Evolutionary conservation across 2,888 invertebrate genomes (phyloP), one percentile per base, ranked within the genome.

Genomic region (Boloria selene): DNA sequence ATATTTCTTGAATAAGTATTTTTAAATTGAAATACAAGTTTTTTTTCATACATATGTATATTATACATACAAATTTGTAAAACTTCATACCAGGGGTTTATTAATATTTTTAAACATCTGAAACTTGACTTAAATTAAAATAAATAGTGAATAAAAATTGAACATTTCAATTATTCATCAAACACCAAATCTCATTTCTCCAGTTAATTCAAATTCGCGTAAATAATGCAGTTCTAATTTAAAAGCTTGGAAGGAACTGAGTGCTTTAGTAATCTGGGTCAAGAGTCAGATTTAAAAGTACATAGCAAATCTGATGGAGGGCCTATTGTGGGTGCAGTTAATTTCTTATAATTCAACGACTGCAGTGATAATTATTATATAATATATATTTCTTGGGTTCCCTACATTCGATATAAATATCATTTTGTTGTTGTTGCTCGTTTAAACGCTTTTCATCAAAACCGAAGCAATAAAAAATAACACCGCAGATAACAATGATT

Each of bases 171-270:
- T 26, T 26, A 47, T 16, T 22, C 22, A 47, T 58, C 58, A 58
- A 58, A 47, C 6, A 58, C 22, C 13, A 18, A 58, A 47, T 58
- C 47, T 44, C 31, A 58, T 47, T 58, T 47, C 47, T 58, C 47
- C 22, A 47, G 58, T 58, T 58, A 63, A 50, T 67, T 60, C 67
- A 50, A 17, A 61, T 61, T 50, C 49, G 55, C 31, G 65, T 58
- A 68, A 68, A 68, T 68, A 58, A 61, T 58, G 68, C 61, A 55
- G 49, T 63, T 56, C 49, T 63, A 63, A 65, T 68, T 61, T 55
- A 68, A 68, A 68, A 61, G 58, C 51, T 56, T 60, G 51, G 61
- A 65, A 61, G 56, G 61, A 68, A 64, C 56, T 49, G 61, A 68
- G 65, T 50, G 68, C 53, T 68, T 49, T 60, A 56, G 31, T 61